Conservation (phyloP, 2,888 invertebrate species). For the Colostygia pectinataria region DNA sequence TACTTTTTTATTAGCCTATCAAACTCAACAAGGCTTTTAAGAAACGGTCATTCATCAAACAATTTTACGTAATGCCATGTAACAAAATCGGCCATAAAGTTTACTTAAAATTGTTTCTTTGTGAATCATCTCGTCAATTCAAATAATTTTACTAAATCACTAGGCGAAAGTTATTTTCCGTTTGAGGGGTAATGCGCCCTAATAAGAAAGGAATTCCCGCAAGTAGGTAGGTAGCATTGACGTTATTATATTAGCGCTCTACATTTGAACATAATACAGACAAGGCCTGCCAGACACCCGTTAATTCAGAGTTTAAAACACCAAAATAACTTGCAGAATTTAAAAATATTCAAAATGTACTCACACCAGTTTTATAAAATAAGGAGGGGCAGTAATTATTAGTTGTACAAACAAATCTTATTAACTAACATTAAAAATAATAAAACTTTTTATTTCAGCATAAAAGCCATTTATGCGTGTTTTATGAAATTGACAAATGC, state of each 20-base stretch:
- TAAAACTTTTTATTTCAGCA: slow-evolving; percentile 2
- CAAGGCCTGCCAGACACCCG: neutral
- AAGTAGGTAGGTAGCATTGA: too few species aligned
- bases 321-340: too few species aligned
- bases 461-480: slow-evolving; percentile 38
- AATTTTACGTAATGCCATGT: slow-evolving; percentile 45
- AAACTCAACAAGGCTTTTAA: slow-evolving; percentile 49
- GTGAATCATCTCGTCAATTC: slow-evolving; percentile 20
- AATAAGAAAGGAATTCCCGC: slow-evolving; percentile 1
- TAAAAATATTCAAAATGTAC: too few species aligned
- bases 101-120: slow-evolving; percentile 40
- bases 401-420: too few species aligned
- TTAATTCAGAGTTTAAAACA: neutral
- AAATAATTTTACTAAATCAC: neutral
- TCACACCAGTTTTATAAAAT: too few species aligned
- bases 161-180: neutral
- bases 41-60: slow-evolving; percentile 54
- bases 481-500: slow-evolving; percentile 49
- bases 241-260: too few species aligned
- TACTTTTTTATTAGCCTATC: slow-evolving; percentile 53
- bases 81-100: slow-evolving; percentile 48
- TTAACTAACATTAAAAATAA: too few species aligned
- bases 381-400: too few species aligned
- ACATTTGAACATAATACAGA: neutral
- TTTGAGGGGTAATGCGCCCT: neutral